Evolutionary conservation across 2,113 vertebrate species (phyloP).

Genomic region (Romanogobio albipinnatus): DNA sequence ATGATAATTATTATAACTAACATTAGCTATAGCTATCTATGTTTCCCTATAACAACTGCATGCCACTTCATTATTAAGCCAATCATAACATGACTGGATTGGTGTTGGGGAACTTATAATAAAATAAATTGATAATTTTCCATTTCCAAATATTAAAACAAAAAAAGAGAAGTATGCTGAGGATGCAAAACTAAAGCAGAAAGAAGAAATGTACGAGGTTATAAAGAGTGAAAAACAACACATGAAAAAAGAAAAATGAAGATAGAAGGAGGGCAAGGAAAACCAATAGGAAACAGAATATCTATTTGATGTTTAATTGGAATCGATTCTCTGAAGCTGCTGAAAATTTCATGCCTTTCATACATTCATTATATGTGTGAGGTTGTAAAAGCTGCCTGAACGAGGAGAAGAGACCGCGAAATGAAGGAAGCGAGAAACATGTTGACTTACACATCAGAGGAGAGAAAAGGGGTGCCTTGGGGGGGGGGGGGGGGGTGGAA

Average conservation of each 20-base stretch:
- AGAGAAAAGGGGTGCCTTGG: constrained; percentile 30
- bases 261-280: constrained; percentile 57
- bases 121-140: background rate
- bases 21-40: background rate
- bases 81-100: no score
- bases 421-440: constrained; percentile 25
- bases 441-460: constrained; percentile 52
- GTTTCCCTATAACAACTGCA: background rate
- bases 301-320: constrained; percentile 49
- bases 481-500: constrained; percentile 6
- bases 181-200: background rate
- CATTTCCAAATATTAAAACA: background rate
- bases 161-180: background rate
- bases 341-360: constrained; percentile 49
- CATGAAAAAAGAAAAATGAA: constrained; percentile 57
- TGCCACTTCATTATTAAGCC: no score
- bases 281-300: background rate
- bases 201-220: background rate
- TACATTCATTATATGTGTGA: constrained; percentile 28
- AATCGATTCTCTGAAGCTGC: constrained; percentile 28
- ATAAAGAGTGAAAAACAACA: constrained; percentile 8
- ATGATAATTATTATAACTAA: background rate
- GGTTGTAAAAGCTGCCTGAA: constrained; percentile 31
- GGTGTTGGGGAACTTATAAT: background rate
- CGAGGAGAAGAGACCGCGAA: constrained; percentile 36